phyloP scores from a whole-genome alignment of 2,888 invertebrate species.

The Stramonita haemastoma region DNA sequence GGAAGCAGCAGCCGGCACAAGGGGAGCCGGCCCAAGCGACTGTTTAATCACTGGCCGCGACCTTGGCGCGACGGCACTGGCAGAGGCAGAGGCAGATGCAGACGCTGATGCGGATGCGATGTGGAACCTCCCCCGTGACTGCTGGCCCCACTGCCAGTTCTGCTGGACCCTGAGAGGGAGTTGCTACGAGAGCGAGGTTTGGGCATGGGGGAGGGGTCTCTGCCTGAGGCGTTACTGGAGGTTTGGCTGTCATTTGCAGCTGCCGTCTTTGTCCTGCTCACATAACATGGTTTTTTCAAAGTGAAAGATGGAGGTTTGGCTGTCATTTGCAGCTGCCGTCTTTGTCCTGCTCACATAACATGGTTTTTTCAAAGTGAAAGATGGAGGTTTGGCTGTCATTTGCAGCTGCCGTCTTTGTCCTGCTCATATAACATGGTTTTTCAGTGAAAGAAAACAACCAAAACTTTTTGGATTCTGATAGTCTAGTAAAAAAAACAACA shows the following conservation, averaged over 20 bases:
- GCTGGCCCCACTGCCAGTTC: not conserved
- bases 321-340: not conserved
- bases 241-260: not conserved
- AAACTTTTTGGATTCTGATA: too few species aligned
- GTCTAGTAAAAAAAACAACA: too few species aligned
- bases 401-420: not conserved
- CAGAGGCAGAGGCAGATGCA: too few species aligned
- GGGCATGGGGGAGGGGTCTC: conserved; percentile 26
- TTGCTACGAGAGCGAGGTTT: conserved; percentile 2
- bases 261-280: not conserved
- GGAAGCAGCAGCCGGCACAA: too few species aligned
- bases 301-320: not conserved
- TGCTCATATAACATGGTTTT: not conserved
- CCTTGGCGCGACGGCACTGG: not conserved
- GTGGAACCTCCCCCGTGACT: not conserved
- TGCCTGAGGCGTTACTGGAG: not conserved
- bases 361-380: too few species aligned
- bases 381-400: not conserved
- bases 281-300: too few species aligned
- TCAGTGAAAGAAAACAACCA: too few species aligned
- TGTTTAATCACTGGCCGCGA: not conserved
- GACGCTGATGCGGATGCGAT: too few species aligned
- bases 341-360: not conserved
- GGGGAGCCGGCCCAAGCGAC: not conserved
- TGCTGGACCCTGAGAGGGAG: not conserved